Conservation (phyloP, 2,113 vertebrate genomes). For the Barbus barbus region DNA sequence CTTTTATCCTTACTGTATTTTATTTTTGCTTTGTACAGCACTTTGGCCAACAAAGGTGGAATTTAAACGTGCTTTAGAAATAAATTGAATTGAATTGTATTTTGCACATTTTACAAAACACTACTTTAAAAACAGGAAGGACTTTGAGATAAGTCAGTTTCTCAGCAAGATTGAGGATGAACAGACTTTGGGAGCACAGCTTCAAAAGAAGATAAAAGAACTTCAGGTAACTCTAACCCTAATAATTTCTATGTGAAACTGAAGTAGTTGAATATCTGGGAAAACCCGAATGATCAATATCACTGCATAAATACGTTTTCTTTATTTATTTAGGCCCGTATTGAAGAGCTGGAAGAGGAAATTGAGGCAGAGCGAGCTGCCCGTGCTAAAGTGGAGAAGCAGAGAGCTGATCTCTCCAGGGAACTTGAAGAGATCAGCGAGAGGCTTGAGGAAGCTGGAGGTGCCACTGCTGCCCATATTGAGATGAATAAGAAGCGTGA, state of each 20-base stretch:
- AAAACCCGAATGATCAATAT: too few species aligned
- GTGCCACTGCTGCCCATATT: conserved; percentile 73
- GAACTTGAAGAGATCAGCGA: conserved; percentile 91
- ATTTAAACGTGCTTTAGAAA: too few species aligned
- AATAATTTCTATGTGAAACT: neutral
- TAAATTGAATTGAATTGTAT: too few species aligned
- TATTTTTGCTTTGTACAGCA: too few species aligned
- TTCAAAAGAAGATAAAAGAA: conserved; percentile 76
- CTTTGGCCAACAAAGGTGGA: too few species aligned
- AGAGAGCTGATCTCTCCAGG: conserved; percentile 81
- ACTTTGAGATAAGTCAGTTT: conserved; percentile 77
- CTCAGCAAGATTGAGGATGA: conserved; percentile 79
- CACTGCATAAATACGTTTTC: neutral
- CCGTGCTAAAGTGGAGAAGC: conserved; percentile 84
- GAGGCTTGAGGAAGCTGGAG: conserved; percentile 75
- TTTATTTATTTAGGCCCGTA: conserved; percentile 61
- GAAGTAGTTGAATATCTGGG: too few species aligned
- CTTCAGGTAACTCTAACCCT: conserved; percentile 25
- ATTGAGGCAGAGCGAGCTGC: conserved; percentile 75
- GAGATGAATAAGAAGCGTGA: conserved; percentile 77
- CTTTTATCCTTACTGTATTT: too few species aligned
- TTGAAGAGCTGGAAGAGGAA: conserved; percentile 75
- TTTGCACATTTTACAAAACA: neutral
- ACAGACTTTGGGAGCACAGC: conserved; percentile 64
- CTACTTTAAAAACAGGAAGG: conserved; percentile 67